Conservation (phyloP, 2,888 invertebrate species). For the Himalopsyche tibetana region DNA sequence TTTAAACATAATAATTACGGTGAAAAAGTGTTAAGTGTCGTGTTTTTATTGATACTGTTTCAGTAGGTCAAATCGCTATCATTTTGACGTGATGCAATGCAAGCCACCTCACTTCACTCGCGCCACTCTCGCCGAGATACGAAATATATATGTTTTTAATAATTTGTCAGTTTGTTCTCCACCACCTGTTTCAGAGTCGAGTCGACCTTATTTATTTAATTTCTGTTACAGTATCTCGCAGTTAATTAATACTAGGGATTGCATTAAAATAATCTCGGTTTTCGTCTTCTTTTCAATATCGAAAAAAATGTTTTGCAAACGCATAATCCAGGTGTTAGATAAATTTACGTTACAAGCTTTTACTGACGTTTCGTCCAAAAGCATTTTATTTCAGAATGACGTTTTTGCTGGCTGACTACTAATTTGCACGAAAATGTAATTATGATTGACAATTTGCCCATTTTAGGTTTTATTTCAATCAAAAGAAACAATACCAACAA, state of each 20-base stretch:
- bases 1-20: conserved; percentile 23
- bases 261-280: no score
- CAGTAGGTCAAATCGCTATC: conserved; percentile 31
- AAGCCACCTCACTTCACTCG: conserved; percentile 19
- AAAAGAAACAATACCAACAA: no score
- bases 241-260: neutral
- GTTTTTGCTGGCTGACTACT: no score
- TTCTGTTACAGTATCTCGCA: neutral
- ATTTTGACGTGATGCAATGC: conserved; percentile 19
- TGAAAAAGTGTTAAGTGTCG: conserved; percentile 12
- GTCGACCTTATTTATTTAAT: neutral
- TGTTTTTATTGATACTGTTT: conserved; percentile 16
- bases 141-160: neutral
- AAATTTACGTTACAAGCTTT: no score
- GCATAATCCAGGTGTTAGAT: no score
- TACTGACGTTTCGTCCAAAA: no score
- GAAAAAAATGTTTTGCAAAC: no score
- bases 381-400: no score
- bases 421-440: no score
- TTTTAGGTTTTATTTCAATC: no score
- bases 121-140: conserved; percentile 2
- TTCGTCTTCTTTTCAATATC: no score
- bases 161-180: neutral
- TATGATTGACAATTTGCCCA: no score
- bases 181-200: neutral